Evolutionary conservation across 2,888 invertebrate genomes (phyloP), one percentile per base, ranked within the genome.

Genomic region (Acleris laterana): DNA sequence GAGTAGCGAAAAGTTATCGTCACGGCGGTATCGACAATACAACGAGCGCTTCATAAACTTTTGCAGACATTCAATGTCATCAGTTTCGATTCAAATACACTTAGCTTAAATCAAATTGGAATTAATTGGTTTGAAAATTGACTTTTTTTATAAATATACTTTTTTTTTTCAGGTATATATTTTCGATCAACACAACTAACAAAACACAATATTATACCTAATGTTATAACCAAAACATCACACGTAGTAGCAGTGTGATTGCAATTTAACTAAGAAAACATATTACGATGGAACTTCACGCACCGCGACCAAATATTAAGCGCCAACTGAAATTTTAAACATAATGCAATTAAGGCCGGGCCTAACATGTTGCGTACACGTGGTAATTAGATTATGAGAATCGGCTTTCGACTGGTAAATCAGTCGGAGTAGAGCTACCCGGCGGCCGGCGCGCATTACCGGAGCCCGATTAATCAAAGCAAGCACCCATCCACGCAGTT

Each of bases 401-500:
- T 59, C 59, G 42, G 52, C 53, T 38, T 60, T 59, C 48, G 25
- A 49, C 52, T 48, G 52, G 42, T 25, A 53, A 49, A 59, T 59
- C 53, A 59, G 48, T 49, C 22, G 32, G n/a, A 38, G 46, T 46
- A 17, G 4, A 52, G 49, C 44, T 46, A 25, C 28, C 17, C 9
- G 42, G 38, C 17, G 42, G 20, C 25, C 52, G n/a, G 44, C 42
- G 22, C 49, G 50, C 19, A 16, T 55, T 22, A 56, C 20, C 38
- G 49, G 3, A 49, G 73, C 72, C 69, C 74, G 77, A 82, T 78
- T 80, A 82, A 80, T 84, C 79, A 80, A 79, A 79, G 74, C 75
- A 67, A 72, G 72, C 74, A 70, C 73, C 73, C 69, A 69, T 63
- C 58, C 66, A 64, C 70, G 64, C 69, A 71, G 71, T 72, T 68